phyloP scores from a whole-genome alignment of 1,140 invertebrate species.

The Parapsyche elsis region DNA sequence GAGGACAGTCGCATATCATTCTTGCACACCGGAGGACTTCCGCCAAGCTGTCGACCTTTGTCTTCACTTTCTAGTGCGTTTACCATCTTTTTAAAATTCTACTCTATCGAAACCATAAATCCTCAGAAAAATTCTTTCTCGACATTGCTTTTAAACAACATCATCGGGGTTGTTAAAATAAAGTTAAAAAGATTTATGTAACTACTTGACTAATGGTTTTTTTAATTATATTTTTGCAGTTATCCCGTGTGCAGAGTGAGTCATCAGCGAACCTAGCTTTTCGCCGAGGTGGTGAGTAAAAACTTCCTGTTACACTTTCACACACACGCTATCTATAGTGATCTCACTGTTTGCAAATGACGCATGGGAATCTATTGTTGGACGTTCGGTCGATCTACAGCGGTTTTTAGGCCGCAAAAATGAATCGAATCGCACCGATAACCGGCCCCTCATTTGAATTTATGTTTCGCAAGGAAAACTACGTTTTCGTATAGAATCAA shows the following conservation, averaged over 20 bases:
- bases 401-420: too few relatives aligned
- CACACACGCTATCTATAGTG: background rate
- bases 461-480: too few relatives aligned
- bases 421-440: too few relatives aligned
- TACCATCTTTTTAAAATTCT: too few relatives aligned
- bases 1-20: slow-evolving; percentile 4
- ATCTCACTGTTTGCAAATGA: slow-evolving; percentile 2
- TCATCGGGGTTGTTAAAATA: too few relatives aligned
- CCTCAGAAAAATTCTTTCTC: too few relatives aligned
- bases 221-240: slow-evolving; percentile 1
- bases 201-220: background rate
- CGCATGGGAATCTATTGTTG: slow-evolving; percentile 25
- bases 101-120: too few relatives aligned
- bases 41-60: background rate
- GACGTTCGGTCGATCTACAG: background rate
- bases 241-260: background rate
- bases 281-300: slow-evolving; percentile 1
- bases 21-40: background rate
- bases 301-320: background rate
- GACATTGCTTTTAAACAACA: too few relatives aligned
- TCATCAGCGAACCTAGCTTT: background rate
- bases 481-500: too few relatives aligned
- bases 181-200: too few relatives aligned
- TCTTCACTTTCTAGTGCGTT: background rate
- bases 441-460: background rate